Conservation (phyloP, 2,888 invertebrate genomes). For the Drosophila barbarae region DNA sequence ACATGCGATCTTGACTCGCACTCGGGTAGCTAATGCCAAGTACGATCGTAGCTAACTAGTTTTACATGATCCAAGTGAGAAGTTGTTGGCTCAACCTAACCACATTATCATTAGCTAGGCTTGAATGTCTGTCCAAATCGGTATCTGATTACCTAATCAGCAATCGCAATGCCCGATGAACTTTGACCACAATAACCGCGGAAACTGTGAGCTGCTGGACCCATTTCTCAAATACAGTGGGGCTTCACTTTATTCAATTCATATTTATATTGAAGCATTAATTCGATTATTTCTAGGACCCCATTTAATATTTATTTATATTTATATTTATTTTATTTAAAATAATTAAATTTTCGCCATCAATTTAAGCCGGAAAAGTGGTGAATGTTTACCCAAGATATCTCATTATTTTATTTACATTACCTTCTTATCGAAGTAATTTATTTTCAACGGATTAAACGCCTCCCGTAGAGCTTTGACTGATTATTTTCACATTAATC, state of each 20-base stretch:
- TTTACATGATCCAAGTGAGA: slow-evolving; percentile 25
- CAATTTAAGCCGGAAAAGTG: not conserved
- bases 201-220: slow-evolving; percentile 7
- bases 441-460: slow-evolving; percentile 1
- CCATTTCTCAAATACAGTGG: not conserved
- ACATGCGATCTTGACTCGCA: slow-evolving; percentile 36
- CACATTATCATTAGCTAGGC: slow-evolving; percentile 16
- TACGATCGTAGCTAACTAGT: slow-evolving; percentile 23
- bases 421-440: slow-evolving; percentile 11
- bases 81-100: slow-evolving; percentile 17
- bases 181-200: slow-evolving; percentile 49
- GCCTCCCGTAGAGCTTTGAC: not conserved
- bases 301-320: too few relatives aligned
- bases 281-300: too few relatives aligned
- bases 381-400: not conserved
- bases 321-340: not conserved
- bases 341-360: not conserved
- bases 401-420: not conserved
- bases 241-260: too few relatives aligned
- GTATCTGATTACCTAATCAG: slow-evolving; percentile 45
- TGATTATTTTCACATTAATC: slow-evolving; percentile 8
- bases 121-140: slow-evolving; percentile 32
- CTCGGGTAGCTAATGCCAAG: slow-evolving; percentile 6
- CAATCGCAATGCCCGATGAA: slow-evolving; percentile 34
- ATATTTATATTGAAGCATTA: too few relatives aligned